phyloP scores from a whole-genome alignment of 2,797 vertebrate genomes.

The Myotis findleyi region DNA sequence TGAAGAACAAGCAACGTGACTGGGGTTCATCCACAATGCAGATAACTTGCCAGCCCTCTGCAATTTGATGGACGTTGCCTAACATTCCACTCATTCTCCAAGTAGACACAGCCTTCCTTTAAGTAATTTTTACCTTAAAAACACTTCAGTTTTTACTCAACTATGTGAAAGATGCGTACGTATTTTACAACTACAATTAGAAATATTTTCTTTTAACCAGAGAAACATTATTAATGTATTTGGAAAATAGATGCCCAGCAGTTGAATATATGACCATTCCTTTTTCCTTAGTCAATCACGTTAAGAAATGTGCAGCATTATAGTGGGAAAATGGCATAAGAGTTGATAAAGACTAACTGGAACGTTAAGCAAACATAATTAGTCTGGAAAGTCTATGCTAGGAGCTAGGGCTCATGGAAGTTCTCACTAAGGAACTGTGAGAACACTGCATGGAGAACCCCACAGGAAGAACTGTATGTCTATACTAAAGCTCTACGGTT shows the following conservation, averaged over 20 bases:
- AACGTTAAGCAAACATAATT: background rate
- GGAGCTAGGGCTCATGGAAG: background rate
- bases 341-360: background rate
- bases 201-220: conserved; percentile 36
- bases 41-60: background rate
- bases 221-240: background rate
- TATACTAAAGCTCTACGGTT: background rate
- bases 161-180: background rate
- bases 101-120: background rate
- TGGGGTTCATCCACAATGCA: background rate
- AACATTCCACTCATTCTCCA: background rate
- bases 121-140: background rate
- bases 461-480: background rate
- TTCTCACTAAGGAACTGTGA: background rate
- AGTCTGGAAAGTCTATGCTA: background rate
- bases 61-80: background rate
- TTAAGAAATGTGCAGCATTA: background rate
- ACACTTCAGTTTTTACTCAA: background rate
- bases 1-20: background rate
- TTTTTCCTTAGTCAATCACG: background rate
- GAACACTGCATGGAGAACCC: background rate
- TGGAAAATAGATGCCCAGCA: background rate
- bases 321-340: background rate
- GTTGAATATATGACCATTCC: background rate
- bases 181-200: background rate